Evolutionary conservation across 2,797 vertebrate species (phyloP).

Genomic region (Danio albolineatus): DNA sequence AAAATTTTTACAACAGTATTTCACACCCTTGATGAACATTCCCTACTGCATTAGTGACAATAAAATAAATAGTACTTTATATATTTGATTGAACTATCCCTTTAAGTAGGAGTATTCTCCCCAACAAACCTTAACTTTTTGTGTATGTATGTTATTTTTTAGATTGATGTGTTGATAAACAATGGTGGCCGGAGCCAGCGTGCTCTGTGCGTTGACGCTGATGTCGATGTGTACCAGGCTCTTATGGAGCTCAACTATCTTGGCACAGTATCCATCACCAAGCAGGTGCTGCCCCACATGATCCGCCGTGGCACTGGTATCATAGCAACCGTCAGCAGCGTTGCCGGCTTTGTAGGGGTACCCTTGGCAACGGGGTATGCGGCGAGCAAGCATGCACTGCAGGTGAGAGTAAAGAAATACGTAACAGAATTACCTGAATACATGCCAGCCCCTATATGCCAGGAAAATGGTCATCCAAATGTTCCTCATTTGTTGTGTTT

Average conservation of each 20-base stretch:
- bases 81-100: too few relatives aligned
- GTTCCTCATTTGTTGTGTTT: slow-evolving; percentile 1
- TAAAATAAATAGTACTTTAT: too few relatives aligned
- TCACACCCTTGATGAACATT: too few relatives aligned
- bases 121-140: background rate
- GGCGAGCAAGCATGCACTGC: slow-evolving; percentile 93
- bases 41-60: too few relatives aligned
- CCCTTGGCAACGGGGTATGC: slow-evolving; percentile 87
- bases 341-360: slow-evolving; percentile 80
- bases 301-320: slow-evolving; percentile 81
- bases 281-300: slow-evolving; percentile 91
- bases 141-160: slow-evolving; percentile 35
- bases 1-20: too few relatives aligned
- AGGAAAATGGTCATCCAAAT: background rate
- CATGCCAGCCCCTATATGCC: too few relatives aligned
- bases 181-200: slow-evolving; percentile 90
- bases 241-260: slow-evolving; percentile 93
- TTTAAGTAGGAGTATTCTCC: background rate
- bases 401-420: slow-evolving; percentile 70
- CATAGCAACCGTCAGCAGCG: slow-evolving; percentile 89
- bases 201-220: slow-evolving; percentile 86
- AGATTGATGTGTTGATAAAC: slow-evolving; percentile 95
- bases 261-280: slow-evolving; percentile 91
- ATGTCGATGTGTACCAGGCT: slow-evolving; percentile 83
- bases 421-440: background rate